Conservation (phyloP, 2,113 vertebrate genomes). For the Bubo bubo region DNA sequence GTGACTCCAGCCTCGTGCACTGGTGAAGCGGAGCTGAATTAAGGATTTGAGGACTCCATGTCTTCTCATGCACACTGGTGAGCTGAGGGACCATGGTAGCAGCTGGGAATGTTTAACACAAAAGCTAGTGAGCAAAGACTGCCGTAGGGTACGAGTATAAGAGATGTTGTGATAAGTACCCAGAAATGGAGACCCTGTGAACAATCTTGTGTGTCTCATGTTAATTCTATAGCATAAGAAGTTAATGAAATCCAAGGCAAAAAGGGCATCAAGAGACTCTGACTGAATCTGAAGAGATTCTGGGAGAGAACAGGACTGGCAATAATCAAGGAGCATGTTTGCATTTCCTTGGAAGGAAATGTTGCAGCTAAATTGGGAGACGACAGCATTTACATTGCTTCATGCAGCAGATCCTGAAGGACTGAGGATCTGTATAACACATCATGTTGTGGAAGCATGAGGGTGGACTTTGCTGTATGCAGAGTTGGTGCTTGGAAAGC, state of each 20-base stretch:
- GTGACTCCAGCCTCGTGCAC: neutral
- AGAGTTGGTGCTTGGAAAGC: neutral
- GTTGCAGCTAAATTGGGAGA: neutral
- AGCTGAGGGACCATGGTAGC: neutral
- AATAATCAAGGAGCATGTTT: neutral
- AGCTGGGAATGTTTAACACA: neutral
- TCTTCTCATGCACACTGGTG: neutral
- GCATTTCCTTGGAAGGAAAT: neutral
- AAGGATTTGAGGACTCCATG: neutral
- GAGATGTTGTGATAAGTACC: neutral
- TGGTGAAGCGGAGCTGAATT: neutral
- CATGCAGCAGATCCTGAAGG: neutral
- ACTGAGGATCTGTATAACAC: neutral
- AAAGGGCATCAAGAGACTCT: neutral
- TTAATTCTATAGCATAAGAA: neutral
- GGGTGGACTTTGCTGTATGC: neutral
- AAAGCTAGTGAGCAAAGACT: neutral
- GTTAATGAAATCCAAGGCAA: neutral
- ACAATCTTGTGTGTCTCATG: neutral
- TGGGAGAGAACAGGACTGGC: neutral
- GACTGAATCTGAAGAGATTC: neutral
- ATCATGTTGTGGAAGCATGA: neutral
- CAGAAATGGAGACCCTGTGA: neutral
- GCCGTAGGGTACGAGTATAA: neutral
- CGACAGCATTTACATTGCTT: neutral